phyloP scores from a whole-genome alignment of 1,140 invertebrate genomes.

The Calliphora vicina region DNA sequence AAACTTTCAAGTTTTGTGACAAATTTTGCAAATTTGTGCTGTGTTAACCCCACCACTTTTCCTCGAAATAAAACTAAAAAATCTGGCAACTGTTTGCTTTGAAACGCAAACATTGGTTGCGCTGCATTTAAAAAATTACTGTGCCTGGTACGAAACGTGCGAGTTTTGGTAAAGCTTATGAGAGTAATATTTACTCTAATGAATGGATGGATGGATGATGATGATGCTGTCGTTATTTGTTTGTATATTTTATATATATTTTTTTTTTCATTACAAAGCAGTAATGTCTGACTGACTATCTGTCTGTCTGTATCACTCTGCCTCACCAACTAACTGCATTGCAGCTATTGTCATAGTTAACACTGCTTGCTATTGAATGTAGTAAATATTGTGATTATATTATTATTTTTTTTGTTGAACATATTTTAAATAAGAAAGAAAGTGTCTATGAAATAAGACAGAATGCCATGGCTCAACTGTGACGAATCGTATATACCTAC shows the following conservation, averaged over 20 bases:
- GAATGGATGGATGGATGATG: not conserved
- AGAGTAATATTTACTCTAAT: not conserved
- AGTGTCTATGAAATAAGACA: not conserved
- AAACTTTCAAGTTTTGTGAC: no score
- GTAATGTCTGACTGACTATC: not conserved
- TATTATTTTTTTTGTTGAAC: not conserved
- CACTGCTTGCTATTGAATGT: not conserved
- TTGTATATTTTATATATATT: no score
- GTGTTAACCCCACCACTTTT: no score
- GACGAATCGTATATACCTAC: no score
- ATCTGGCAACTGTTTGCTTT: not conserved
- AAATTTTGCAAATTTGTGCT: no score
- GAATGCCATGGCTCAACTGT: no score
- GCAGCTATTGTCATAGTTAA: not conserved
- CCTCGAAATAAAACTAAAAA: no score
- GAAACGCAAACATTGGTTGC: conserved; percentile 13
- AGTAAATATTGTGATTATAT: not conserved
- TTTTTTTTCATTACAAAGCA: not conserved
- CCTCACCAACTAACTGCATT: not conserved
- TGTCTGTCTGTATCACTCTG: not conserved
- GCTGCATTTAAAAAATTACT: conserved; percentile 10
- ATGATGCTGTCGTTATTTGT: not conserved
- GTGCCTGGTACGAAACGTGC: conserved; percentile 31
- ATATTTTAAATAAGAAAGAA: not conserved
- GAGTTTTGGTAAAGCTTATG: conserved; percentile 12